Percentiles rank a stretch among this genome's conserved stretches.
Evolutionary conservation across 23 tunicate genomes (phyloP).

Genomic region (Clavelina lepadiformis): DNA sequence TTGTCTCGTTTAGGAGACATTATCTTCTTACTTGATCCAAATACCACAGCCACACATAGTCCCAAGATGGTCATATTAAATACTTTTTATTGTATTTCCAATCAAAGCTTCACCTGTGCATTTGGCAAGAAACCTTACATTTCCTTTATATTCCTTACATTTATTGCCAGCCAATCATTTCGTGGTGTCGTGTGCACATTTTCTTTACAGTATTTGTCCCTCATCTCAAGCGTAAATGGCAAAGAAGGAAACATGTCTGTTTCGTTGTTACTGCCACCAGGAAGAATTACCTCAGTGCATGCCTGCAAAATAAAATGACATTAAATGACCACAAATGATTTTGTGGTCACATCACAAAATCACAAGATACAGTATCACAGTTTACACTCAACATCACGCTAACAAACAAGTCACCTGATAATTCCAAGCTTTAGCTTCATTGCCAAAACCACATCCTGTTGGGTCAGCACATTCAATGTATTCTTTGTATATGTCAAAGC

Average conservation of each 20-base stretch:
- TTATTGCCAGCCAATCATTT: constrained; percentile 53
- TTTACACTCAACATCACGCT: too few species aligned
- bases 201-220: constrained; percentile 68
- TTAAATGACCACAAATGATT: too few species aligned
- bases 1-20: too few species aligned
- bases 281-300: constrained; percentile 89
- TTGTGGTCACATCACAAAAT: background rate
- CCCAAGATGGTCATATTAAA: too few species aligned
- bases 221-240: constrained; percentile 68
- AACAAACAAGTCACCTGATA: constrained; percentile 76
- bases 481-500: constrained; percentile 78
- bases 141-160: constrained; percentile 31
- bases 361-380: too few species aligned
- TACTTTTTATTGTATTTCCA: too few species aligned
- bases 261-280: constrained; percentile 79
- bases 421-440: constrained; percentile 86
- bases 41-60: too few species aligned
- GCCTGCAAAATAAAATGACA: constrained; percentile 49
- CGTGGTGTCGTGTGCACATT: constrained; percentile 63
- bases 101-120: too few species aligned
- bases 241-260: constrained; percentile 95
- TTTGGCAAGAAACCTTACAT: too few species aligned
- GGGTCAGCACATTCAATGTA: constrained; percentile 97
- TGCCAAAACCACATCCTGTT: constrained; percentile 94
- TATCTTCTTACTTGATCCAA: too few species aligned